Conservation (phyloP, 2,113 vertebrate genomes). For the Phyllopteryx taeniolatus region DNA sequence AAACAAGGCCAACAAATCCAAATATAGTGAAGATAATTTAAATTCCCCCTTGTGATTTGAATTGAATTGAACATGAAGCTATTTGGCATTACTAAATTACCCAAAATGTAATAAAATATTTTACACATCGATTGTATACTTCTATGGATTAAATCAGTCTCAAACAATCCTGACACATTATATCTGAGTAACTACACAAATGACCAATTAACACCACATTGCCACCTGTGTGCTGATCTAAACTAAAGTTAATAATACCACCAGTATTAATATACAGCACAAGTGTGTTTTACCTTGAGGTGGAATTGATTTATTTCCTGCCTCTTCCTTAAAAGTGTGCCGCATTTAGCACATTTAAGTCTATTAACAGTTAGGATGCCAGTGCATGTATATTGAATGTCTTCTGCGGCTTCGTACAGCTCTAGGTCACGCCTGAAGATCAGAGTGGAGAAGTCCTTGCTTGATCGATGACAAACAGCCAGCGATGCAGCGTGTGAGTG, state of each 20-base stretch:
- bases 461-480: conserved; percentile 1
- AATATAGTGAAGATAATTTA: too few relatives aligned
- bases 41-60: too few relatives aligned
- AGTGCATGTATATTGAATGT: neutral
- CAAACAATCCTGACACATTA: too few relatives aligned
- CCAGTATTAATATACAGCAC: neutral
- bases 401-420: neutral
- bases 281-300: neutral
- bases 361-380: neutral
- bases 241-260: neutral
- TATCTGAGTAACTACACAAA: too few relatives aligned
- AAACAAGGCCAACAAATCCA: too few relatives aligned
- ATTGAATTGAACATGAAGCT: too few relatives aligned
- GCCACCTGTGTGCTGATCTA: neutral
- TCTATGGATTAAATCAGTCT: too few relatives aligned
- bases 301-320: neutral
- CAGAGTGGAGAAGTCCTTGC: neutral
- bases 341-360: neutral
- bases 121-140: too few relatives aligned
- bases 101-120: too few relatives aligned
- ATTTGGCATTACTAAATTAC: too few relatives aligned
- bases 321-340: neutral
- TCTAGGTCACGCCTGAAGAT: neutral
- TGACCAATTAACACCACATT: neutral
- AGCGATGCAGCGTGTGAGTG: neutral